phyloP scores from a whole-genome alignment of 2,888 invertebrate species.

The Tipula vernalis region DNA sequence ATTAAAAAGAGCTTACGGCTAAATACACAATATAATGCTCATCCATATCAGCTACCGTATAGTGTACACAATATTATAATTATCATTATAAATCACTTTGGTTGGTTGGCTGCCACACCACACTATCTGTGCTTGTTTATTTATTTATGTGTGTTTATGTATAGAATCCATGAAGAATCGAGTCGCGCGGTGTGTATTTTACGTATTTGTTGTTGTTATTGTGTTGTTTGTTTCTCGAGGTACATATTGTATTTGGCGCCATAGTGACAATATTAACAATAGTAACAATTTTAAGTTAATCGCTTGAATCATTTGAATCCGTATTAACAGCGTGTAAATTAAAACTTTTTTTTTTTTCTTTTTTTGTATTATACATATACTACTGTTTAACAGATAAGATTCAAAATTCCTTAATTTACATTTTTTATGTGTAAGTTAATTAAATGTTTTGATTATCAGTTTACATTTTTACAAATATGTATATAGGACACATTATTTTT shows the following conservation, averaged over 20 bases:
- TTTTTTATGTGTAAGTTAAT: not conserved
- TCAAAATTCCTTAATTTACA: not conserved
- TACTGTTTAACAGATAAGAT: not conserved
- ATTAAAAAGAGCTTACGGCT: not conserved
- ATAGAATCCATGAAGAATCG: not conserved
- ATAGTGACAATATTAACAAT: not conserved
- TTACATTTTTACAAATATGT: not conserved
- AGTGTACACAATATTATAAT: not conserved
- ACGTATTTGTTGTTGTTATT: not conserved
- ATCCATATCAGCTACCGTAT: not conserved
- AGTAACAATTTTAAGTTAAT: not conserved
- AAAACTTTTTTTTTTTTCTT: not conserved
- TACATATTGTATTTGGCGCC: not conserved
- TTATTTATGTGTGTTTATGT: not conserved
- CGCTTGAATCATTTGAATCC: not conserved
- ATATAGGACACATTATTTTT: not conserved
- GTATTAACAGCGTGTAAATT: not conserved
- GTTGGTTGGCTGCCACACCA: not conserved
- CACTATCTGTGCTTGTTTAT: not conserved
- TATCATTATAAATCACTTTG: slow-evolving; percentile 4
- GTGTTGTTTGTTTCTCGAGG: not conserved
- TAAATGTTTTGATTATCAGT: not conserved
- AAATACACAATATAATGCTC: not conserved
- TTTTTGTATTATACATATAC: not conserved
- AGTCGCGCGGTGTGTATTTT: not conserved